Evolutionary conservation across 2,797 vertebrate genomes (phyloP).

Genomic region (Lophotriccus pileatus): DNA sequence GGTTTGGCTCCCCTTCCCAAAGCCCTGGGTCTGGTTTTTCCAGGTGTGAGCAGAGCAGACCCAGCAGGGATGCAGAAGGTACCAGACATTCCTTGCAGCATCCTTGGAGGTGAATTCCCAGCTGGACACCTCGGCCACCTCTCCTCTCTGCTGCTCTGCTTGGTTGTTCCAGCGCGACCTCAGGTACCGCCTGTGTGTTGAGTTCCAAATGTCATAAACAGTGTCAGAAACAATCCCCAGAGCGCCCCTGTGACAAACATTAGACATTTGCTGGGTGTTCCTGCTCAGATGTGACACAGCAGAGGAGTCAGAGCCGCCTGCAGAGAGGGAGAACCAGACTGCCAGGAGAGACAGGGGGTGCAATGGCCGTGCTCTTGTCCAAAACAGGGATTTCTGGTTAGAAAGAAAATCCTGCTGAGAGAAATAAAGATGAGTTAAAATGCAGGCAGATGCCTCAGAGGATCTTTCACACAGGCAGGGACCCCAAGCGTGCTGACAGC

Average conservation of each 20-base stretch:
- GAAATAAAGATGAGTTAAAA: neutral
- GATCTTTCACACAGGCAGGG: neutral
- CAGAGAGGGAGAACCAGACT: neutral
- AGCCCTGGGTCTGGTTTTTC: neutral
- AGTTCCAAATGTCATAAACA: neutral
- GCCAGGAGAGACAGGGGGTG: neutral
- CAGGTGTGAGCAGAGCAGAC: neutral
- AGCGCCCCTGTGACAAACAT: neutral
- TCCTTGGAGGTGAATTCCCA: neutral
- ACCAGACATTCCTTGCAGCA: neutral
- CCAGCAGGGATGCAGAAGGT: neutral
- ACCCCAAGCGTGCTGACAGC: slow-evolving; percentile 38
- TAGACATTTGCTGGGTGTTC: neutral
- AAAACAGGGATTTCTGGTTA: neutral
- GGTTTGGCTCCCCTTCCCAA: neutral
- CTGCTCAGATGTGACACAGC: neutral
- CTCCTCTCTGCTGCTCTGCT: neutral
- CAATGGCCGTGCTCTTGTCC: neutral
- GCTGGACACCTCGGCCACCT: accelerated
- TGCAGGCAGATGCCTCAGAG: neutral
- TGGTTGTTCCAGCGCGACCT: neutral
- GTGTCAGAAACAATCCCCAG: neutral
- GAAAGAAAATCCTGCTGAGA: neutral
- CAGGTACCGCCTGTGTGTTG: neutral
- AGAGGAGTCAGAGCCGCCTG: neutral